Evolutionary conservation across 2,113 vertebrate genomes (phyloP).

Genomic region (Pseudonaja textilis): DNA sequence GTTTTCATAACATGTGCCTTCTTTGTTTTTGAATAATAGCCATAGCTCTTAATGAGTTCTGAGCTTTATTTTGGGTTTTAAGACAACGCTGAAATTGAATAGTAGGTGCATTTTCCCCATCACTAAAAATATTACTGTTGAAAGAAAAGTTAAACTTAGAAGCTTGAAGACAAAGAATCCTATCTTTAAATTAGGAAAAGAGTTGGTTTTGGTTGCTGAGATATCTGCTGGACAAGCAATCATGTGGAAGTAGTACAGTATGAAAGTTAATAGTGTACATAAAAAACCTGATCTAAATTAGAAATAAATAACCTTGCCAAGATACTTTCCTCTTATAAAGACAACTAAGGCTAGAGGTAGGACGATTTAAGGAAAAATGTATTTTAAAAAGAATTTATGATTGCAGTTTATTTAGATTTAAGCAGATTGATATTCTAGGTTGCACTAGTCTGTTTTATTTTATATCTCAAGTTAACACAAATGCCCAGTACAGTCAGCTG

Average conservation of each 20-base stretch:
- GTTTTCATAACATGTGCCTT: slow-evolving; percentile 8
- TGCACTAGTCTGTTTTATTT: neutral
- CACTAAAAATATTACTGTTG: slow-evolving; percentile 35
- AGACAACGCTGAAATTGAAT: slow-evolving; percentile 26
- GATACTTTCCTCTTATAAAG: slow-evolving; percentile 55
- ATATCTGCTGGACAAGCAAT: slow-evolving; percentile 64
- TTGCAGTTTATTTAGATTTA: neutral
- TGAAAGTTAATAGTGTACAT: slow-evolving; percentile 63
- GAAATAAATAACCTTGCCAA: slow-evolving; percentile 65
- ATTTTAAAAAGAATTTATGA: neutral
- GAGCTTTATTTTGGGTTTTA: slow-evolving; percentile 47
- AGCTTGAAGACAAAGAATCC: slow-evolving; percentile 15
- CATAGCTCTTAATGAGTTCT: slow-evolving; percentile 7
- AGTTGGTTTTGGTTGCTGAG: slow-evolving; percentile 56
- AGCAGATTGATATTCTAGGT: neutral
- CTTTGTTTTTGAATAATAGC: slow-evolving; percentile 36
- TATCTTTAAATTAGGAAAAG: slow-evolving; percentile 50
- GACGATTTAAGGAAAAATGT: neutral
- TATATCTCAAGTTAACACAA: neutral
- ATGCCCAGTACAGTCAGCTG: neutral
- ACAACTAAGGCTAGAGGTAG: slow-evolving; percentile 25
- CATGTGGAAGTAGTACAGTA: slow-evolving; percentile 65
- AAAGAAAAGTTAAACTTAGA: slow-evolving; percentile 47
- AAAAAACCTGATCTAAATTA: slow-evolving; percentile 61
- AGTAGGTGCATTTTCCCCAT: neutral